Evolutionary conservation across 2,888 invertebrate species (phyloP).

Genomic region (Cataglyphis altisquamis): DNA sequence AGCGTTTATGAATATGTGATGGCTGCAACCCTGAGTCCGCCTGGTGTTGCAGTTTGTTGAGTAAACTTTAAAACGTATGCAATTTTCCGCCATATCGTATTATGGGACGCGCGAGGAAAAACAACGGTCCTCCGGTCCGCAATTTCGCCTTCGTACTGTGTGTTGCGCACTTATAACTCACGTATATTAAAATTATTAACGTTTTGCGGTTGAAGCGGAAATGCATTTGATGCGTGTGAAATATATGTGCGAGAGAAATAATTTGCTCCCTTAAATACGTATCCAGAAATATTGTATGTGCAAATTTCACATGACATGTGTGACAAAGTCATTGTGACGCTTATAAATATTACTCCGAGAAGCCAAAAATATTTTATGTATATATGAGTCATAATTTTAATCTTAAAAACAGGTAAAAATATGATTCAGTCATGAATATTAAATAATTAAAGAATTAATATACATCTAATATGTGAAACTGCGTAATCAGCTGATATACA

Average conservation of each 20-base stretch:
- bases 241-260: constrained; percentile 48
- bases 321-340: constrained; percentile 32
- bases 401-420: not conserved
- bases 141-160: constrained; percentile 48
- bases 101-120: constrained; percentile 49
- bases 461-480: not conserved
- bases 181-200: constrained; percentile 56
- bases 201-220: constrained; percentile 50
- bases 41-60: constrained; percentile 54
- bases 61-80: constrained; percentile 57
- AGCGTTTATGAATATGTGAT: constrained; percentile 68
- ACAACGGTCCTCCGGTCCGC: constrained; percentile 40
- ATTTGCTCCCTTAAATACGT: constrained; percentile 46
- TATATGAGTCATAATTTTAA: constrained; percentile 15
- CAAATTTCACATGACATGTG: constrained; percentile 32
- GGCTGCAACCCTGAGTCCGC: constrained; percentile 30
- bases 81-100: constrained; percentile 55
- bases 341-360: not conserved
- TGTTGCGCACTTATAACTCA: constrained; percentile 43
- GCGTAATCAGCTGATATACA: not conserved
- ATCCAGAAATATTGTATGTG: constrained; percentile 43
- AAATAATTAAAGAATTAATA: constrained; percentile 26
- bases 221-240: constrained; percentile 51
- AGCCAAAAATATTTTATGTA: constrained; percentile 7
- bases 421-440: not conserved